Evolutionary conservation across 1,140 invertebrate species (phyloP).

Genomic region (Bombus pyrosoma): DNA sequence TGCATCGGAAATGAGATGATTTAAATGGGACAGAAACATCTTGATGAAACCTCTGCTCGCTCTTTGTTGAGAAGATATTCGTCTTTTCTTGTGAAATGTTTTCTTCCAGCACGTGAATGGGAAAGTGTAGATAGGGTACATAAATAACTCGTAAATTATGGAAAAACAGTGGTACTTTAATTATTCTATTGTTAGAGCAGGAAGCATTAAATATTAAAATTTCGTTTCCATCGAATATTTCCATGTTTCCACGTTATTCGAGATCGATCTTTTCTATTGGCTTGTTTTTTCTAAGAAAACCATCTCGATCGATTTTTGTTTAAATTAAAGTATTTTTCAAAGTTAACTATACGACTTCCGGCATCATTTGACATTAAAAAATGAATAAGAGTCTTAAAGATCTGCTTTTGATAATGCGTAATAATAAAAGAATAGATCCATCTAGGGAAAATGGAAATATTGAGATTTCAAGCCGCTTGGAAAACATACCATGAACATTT

Average conservation of each 20-base stretch:
- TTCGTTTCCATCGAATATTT: neutral
- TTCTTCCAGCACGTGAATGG: neutral
- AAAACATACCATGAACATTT: too few relatives aligned
- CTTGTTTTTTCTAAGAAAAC: neutral
- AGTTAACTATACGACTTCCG: too few relatives aligned
- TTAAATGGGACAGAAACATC: neutral
- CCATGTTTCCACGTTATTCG: neutral
- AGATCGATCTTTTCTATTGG: neutral
- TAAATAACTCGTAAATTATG: neutral
- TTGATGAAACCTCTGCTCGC: neutral
- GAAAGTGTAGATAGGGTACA: neutral
- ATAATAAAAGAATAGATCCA: too few relatives aligned
- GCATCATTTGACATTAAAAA: too few relatives aligned
- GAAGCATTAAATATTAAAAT: neutral
- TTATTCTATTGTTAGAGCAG: neutral
- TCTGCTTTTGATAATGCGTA: too few relatives aligned
- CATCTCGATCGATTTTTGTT: neutral
- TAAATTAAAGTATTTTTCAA: too few relatives aligned
- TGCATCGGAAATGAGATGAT: conserved; percentile 23
- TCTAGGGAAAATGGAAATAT: too few relatives aligned
- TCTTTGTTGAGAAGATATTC: neutral
- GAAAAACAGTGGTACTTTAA: neutral
- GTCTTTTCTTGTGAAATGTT: neutral
- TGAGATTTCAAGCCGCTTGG: too few relatives aligned
- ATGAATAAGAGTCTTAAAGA: too few relatives aligned